phyloP scores from a whole-genome alignment of 2,888 invertebrate species.

The Tethea ocularis region DNA sequence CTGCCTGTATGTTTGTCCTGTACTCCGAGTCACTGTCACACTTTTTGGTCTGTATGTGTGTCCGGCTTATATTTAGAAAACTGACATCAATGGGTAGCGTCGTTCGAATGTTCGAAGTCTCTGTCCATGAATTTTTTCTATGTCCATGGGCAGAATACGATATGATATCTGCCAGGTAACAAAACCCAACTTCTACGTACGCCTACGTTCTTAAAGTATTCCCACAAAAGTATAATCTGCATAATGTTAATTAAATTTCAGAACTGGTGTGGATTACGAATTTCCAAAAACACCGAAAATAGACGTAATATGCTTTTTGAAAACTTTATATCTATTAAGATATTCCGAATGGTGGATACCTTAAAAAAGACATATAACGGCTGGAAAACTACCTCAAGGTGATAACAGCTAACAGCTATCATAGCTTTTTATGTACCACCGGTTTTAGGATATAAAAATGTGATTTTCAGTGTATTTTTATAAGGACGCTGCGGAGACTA shows the following conservation, averaged over 20 bases:
- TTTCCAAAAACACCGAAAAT: neutral
- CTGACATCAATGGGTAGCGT: too few relatives aligned
- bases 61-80: too few relatives aligned
- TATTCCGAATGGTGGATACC: neutral
- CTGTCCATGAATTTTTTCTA: too few relatives aligned
- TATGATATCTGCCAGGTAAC: too few relatives aligned
- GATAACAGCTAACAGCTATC: neutral
- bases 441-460: conserved; percentile 9
- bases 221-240: neutral
- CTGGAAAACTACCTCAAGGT: neutral
- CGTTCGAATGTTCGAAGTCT: too few relatives aligned
- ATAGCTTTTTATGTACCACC: conserved; percentile 7
- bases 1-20: too few relatives aligned
- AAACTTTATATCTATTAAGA: neutral
- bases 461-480: neutral
- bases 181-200: neutral
- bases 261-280: neutral
- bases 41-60: too few relatives aligned
- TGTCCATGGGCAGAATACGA: too few relatives aligned
- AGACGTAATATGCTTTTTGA: neutral
- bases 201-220: neutral
- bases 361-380: neutral
- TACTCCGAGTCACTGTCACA: too few relatives aligned
- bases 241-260: neutral
- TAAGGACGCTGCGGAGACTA: conserved; percentile 1